Evolutionary conservation across 2,888 invertebrate genomes (phyloP), one percentile per base, ranked within the genome.

Genomic region (Lasioglossum vierecki): DNA sequence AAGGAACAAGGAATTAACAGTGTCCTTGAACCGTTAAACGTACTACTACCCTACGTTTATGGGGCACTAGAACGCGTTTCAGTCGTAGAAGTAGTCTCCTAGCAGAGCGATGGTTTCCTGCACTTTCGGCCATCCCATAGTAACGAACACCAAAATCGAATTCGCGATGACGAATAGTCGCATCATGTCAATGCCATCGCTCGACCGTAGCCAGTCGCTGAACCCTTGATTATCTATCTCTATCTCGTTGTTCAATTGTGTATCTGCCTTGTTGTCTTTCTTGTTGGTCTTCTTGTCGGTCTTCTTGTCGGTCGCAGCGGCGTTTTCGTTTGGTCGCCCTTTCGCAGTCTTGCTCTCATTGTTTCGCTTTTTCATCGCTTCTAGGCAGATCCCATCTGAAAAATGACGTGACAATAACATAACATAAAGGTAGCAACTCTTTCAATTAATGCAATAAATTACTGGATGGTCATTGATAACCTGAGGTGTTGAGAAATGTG

Each of bases 91-190:
- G 68, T 95, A 94, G 26, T 96, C 95, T 85, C 95, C 95, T 26
- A 95, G 88, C 35, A 94, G 96, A 76, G 95, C 95, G 82, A 96
- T 95, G 18, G 96, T 95, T 87, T 96, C 96, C 92, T 96, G 96
- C 88, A 98, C 95, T 88, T 97, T 97, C 0, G 98, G 98, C 96
- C 97, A 97, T 22, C 96, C 96, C 95, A 98, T 95, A 0, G 97
- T 97, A 22, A 97, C 95, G 85, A 98, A 96, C 89, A 98, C 95
- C 85, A 97, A 96, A 71, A 98, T 93, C 44, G 97, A 97, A 95
- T 98, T 98, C 68, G 97, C 97, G 83, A 98, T 95, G 39, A 98
- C 97, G 94, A 98, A 98, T n/a, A 98, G 95, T 95, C 97, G 97
- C 97, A 98, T 97, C 95, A 97, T 97, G 92, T 97, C 97, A 88